phyloP scores from a whole-genome alignment of 2,113 vertebrate genomes.

The Hylia prasina region DNA sequence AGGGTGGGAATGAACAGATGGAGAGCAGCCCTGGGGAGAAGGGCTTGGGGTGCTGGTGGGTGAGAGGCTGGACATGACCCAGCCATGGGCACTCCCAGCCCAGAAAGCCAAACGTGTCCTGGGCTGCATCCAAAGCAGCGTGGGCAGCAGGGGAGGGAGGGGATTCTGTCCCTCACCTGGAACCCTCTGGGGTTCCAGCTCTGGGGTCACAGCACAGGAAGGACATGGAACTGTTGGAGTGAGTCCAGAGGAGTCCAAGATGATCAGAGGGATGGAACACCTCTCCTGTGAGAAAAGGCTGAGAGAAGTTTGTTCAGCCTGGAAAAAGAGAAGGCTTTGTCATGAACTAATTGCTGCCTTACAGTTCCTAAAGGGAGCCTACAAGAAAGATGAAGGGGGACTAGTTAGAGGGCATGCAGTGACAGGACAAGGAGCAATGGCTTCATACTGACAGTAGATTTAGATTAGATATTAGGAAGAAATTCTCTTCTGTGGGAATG shows the following conservation, averaged over 20 bases:
- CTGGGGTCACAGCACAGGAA: neutral
- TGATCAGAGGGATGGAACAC: neutral
- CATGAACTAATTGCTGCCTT: neutral
- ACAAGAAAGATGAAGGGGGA: too few relatives aligned
- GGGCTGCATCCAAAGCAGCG: neutral
- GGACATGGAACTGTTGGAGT: accelerated
- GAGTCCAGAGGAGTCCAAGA: neutral
- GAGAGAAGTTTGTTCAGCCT: neutral
- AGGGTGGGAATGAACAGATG: neutral
- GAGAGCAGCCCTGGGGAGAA: accelerated
- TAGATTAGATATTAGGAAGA: neutral
- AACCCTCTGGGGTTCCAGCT: neutral
- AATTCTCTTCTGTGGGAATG: neutral
- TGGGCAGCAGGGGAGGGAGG: neutral
- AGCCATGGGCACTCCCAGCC: neutral
- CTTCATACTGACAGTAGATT: neutral
- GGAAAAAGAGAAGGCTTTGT: neutral
- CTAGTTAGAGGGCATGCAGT: neutral
- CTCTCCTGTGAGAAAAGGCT: neutral
- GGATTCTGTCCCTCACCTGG: neutral
- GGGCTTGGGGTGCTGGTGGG: neutral
- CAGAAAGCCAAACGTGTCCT: neutral
- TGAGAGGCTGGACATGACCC: neutral
- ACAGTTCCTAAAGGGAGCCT: neutral
- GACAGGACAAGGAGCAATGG: neutral